Conservation (phyloP, 2,888 invertebrate species). For the Zygaena filipendulae region DNA sequence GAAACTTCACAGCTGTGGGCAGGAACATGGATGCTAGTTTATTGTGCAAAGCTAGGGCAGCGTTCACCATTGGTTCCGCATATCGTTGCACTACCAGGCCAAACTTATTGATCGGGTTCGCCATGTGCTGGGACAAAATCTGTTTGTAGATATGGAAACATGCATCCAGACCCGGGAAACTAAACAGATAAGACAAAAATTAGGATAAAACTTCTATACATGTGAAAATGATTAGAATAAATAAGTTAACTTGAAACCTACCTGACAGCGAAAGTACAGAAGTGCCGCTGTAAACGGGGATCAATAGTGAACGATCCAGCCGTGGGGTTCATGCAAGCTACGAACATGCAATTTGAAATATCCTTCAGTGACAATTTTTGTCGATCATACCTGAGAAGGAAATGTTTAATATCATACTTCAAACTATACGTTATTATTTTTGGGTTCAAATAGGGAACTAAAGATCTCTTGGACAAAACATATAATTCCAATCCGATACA, state of each 20-base stretch:
- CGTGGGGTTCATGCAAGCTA: slow-evolving; percentile 97
- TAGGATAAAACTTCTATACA: too few relatives aligned
- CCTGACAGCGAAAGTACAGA: slow-evolving; percentile 87
- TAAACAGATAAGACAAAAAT: slow-evolving; percentile 30
- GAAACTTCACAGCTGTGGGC: slow-evolving; percentile 95
- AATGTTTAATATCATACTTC: neutral
- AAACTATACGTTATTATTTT: slow-evolving; percentile 1
- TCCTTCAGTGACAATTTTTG: slow-evolving; percentile 87
- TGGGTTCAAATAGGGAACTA: too few relatives aligned
- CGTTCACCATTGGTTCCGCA: slow-evolving; percentile 71
- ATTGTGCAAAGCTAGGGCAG: slow-evolving; percentile 81
- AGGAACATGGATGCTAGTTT: slow-evolving; percentile 82
- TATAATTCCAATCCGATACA: too few relatives aligned
- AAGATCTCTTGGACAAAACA: too few relatives aligned
- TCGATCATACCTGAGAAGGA: slow-evolving; percentile 81
- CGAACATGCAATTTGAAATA: slow-evolving; percentile 92
- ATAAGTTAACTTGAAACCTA: slow-evolving; percentile 25
- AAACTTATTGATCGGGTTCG: slow-evolving; percentile 75
- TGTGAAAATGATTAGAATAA: neutral
- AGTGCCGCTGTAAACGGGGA: slow-evolving; percentile 88
- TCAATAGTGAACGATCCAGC: slow-evolving; percentile 96
- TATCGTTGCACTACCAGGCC: slow-evolving; percentile 65
- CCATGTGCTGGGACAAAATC: slow-evolving; percentile 82
- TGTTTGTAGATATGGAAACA: slow-evolving; percentile 85
- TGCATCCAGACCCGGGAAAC: slow-evolving; percentile 87